These are phyloP conservation scores for Synanthedon formicaeformis DNA, from an alignment of 2,888 invertebrate species.

Conservation along the genomic window DNA sequence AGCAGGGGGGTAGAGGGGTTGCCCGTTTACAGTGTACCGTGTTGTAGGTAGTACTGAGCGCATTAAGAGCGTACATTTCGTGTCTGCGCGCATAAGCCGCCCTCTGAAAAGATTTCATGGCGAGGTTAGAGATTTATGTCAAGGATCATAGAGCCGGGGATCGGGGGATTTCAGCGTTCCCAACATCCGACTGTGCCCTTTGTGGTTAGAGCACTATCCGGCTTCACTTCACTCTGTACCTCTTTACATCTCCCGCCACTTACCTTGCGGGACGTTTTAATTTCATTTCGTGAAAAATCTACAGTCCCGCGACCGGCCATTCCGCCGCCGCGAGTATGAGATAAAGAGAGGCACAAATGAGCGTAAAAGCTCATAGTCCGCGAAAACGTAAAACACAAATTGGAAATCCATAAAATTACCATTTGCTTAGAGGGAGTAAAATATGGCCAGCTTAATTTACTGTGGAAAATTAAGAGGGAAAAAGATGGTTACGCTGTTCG, in stretches of 20 bases:
- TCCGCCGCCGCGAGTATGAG: slow-evolving; percentile 14
- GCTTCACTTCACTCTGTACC: slow-evolving; percentile 63
- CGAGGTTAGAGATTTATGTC: slow-evolving; percentile 69
- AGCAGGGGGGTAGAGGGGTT: slow-evolving; percentile 11
- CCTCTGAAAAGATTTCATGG: slow-evolving; percentile 68
- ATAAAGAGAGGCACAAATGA: neutral
- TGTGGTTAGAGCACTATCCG: slow-evolving; percentile 66
- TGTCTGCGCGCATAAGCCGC: slow-evolving; percentile 59
- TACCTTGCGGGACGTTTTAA: slow-evolving; percentile 63
- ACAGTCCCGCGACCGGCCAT: slow-evolving; percentile 17
- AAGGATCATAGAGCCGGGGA: slow-evolving; percentile 66
- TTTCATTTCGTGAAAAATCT: slow-evolving; percentile 55
- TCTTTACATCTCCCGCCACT: slow-evolving; percentile 57
- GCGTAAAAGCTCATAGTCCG: neutral
- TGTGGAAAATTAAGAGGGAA: neutral
- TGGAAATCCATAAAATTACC: neutral
- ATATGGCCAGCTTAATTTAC: neutral
- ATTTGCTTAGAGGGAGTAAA: neutral
- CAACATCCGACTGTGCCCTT: slow-evolving; percentile 66
- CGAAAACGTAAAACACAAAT: neutral
- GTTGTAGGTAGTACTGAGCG: slow-evolving; percentile 34
- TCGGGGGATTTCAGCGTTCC: slow-evolving; percentile 63
- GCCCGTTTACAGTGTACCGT: neutral
- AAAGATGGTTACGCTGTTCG: neutral
- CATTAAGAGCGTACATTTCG: slow-evolving; percentile 57